Base-by-base conservation (phyloP, 1,140 invertebrate species). In the Plectus sambesii region DNA sequence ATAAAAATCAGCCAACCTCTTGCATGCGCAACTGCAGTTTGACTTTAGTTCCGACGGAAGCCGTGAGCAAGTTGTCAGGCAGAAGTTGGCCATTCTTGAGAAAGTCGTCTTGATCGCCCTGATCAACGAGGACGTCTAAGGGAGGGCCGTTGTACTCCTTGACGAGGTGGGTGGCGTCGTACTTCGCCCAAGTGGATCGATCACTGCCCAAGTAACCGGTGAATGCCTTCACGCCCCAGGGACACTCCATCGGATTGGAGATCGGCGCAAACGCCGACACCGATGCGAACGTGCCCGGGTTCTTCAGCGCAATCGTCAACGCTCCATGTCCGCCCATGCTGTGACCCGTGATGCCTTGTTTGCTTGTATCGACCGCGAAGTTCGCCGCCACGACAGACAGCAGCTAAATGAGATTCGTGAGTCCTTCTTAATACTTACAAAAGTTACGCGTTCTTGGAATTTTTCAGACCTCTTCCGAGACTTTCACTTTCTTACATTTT, bases 221-320 rank as follows among this genome's bases (percentile, higher is more conserved):
- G 51, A 98, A 85, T 6, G 84, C 85, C 26, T 76, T 74, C 35
- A 81, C 72, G 1, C 90, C 90, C 88, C 89, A 96, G 2, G 79
- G 77, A 62, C 82, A 83, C 33, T 80, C 72, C 9, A 74, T 77
- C 0, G 92, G 89, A 74, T 96, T 90, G 42, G 81, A 81, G 63
- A 97, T 96, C 0, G 93, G 89, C 19, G 93, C 80, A 78, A 99
- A 97, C n/a, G 87, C 87, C 49, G 88, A 92, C 0, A 93, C 87
- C 30, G 83, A 83, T 57, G 79, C 79, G 70, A 87, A 99, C 49
- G 83, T 73, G 3, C 82, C 82, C 20, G 89, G 90, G 72, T 90
- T 93, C 69, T 87, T 87, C 19, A 98, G 71, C 15, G 83, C 82
- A 70, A 84, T 85, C 26, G 90, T 82, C 20, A 98, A 70, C 23